These are phyloP conservation scores for Limnephilus marmoratus DNA, from an alignment of 2,888 invertebrate genomes.

Conservation along the genomic window DNA sequence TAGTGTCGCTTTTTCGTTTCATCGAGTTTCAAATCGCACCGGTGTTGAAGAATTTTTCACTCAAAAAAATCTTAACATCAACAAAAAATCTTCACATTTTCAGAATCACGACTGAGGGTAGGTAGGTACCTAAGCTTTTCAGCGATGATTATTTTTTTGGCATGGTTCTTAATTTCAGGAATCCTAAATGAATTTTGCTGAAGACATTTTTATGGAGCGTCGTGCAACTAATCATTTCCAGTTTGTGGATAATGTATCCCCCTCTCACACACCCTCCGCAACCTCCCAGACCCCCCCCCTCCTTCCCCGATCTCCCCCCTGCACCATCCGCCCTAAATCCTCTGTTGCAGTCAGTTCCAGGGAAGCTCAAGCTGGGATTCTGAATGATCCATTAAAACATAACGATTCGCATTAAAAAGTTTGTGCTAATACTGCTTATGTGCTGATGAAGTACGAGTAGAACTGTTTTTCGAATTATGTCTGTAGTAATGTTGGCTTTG, in stretches of 20 bases:
- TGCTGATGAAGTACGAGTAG: neutral
- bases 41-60: no score
- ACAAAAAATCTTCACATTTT: neutral
- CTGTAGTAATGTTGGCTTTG: neutral
- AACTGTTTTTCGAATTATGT: neutral
- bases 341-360: conserved; percentile 36
- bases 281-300: neutral
- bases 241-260: conserved; percentile 55
- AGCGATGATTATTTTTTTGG: conserved; percentile 28
- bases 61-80: neutral
- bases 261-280: conserved; percentile 30
- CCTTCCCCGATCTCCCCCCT: conserved; percentile 4
- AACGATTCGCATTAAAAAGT: neutral
- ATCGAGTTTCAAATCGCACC: no score
- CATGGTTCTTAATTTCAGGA: conserved; percentile 46
- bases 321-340: conserved; percentile 24
- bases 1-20: no score
- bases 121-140: neutral
- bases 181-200: conserved; percentile 56
- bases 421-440: neutral
- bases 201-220: conserved; percentile 59
- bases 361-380: neutral
- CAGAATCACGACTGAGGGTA: neutral
- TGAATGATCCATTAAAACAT: neutral
- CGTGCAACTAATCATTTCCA: conserved; percentile 58